These are phyloP conservation scores for Dendronephthya gigantea DNA, from an alignment of 64 coral and sea anemone genomes.

Conservation along the genomic window DNA sequence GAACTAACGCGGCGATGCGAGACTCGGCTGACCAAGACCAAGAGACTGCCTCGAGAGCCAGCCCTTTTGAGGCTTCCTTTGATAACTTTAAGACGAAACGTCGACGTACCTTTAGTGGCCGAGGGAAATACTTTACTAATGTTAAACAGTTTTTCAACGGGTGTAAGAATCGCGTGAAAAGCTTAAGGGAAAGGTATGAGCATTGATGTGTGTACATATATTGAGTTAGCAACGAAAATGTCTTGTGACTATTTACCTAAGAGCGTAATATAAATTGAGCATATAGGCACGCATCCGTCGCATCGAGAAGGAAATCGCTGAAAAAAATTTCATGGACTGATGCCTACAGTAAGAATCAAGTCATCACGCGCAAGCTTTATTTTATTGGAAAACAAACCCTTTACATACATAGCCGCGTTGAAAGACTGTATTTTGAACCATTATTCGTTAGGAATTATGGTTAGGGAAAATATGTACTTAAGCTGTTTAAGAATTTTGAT, in stretches of 20 bases:
- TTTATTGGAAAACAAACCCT: no score
- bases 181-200: slow-evolving; percentile 9
- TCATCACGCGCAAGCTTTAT: no score
- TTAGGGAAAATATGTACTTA: no score
- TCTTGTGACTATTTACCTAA: neutral
- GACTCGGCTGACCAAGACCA: neutral
- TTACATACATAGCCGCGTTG: no score
- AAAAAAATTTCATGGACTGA: neutral
- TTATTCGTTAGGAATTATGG: no score
- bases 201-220: no score
- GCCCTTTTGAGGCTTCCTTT: neutral
- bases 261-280: neutral
- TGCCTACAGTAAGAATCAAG: neutral
- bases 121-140: slow-evolving; percentile 17
- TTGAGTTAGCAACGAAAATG: neutral
- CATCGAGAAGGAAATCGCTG: neutral
- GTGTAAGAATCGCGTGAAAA: neutral
- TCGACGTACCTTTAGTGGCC: neutral
- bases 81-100: slow-evolving; percentile 7
- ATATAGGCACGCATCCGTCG: neutral
- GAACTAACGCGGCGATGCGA: neutral
- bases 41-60: neutral
- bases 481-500: no score
- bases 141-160: slow-evolving; percentile 16
- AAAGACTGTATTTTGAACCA: no score